phyloP scores from a whole-genome alignment of 2,113 vertebrate species.

The Chrysemys picta region DNA sequence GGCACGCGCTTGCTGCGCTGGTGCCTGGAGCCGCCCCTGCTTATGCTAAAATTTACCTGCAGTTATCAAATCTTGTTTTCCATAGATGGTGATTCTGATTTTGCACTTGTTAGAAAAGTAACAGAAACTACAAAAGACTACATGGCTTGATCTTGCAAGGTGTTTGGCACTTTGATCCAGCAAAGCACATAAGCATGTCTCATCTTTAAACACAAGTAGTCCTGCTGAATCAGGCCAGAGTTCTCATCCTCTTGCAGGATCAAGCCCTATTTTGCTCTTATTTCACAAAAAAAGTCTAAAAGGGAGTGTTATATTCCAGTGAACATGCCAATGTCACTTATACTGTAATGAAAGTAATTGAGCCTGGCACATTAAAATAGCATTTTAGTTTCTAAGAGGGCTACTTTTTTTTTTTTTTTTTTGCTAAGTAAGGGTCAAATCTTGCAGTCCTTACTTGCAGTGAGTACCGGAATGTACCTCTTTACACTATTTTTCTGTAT shows the following conservation, averaged over 20 bases:
- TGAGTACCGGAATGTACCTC: no score
- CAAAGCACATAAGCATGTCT: background rate
- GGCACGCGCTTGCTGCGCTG: no score
- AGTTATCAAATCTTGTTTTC: background rate
- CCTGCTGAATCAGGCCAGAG: background rate
- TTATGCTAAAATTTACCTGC: background rate
- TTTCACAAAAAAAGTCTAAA: background rate
- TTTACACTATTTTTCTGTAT: background rate
- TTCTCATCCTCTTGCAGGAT: background rate
- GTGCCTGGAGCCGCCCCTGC: background rate
- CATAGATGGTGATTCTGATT: fast-evolving
- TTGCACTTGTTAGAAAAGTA: background rate
- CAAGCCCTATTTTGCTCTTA: background rate
- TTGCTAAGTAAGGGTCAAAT: background rate
- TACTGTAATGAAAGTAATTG: background rate
- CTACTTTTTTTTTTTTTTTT: background rate
- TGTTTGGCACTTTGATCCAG: background rate
- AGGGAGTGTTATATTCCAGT: background rate
- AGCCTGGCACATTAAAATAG: background rate
- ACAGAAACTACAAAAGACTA: background rate
- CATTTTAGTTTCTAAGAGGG: background rate
- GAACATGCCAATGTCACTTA: background rate
- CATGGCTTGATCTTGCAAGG: background rate
- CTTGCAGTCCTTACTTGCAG: background rate
- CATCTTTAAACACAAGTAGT: background rate